Evolutionary conservation across 1,140 invertebrate genomes (phyloP).

Genomic region (Drosophila ananassae): DNA sequence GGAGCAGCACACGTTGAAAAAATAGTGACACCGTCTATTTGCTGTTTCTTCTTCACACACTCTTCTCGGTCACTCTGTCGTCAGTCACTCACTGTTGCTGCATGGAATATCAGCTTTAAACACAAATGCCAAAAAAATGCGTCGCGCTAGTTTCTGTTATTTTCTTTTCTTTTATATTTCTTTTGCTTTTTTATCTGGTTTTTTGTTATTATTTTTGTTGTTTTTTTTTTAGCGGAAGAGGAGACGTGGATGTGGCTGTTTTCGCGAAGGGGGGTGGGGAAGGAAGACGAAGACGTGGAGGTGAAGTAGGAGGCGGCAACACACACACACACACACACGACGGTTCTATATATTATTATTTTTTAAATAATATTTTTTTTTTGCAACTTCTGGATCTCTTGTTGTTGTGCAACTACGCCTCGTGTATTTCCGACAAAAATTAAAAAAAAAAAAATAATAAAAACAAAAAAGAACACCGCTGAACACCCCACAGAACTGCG

Average conservation of each 20-base stretch:
- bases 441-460: background rate
- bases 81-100: conserved; percentile 18
- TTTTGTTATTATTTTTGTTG: background rate
- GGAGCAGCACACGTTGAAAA: conserved; percentile 20
- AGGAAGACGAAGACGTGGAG: background rate
- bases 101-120: conserved; percentile 20
- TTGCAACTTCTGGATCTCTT: conserved; percentile 22
- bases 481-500: conserved; percentile 29
- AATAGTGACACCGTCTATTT: conserved; percentile 36
- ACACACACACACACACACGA: conserved; percentile 27
- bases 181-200: background rate
- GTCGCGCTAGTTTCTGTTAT: conserved; percentile 1
- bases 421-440: conserved; percentile 72
- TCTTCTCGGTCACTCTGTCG: conserved; percentile 9
- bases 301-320: conserved; percentile 9
- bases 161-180: background rate
- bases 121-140: conserved; percentile 35
- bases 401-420: conserved; percentile 63
- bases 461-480: conserved; percentile 33
- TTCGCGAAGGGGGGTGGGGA: background rate
- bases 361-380: conserved; percentile 43
- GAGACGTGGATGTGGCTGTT: background rate
- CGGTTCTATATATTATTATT: conserved; percentile 56
- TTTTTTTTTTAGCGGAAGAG: background rate
- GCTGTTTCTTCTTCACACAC: conserved; percentile 11